Conservation (phyloP, 1,140 invertebrate genomes). For the Bombus confusus region DNA sequence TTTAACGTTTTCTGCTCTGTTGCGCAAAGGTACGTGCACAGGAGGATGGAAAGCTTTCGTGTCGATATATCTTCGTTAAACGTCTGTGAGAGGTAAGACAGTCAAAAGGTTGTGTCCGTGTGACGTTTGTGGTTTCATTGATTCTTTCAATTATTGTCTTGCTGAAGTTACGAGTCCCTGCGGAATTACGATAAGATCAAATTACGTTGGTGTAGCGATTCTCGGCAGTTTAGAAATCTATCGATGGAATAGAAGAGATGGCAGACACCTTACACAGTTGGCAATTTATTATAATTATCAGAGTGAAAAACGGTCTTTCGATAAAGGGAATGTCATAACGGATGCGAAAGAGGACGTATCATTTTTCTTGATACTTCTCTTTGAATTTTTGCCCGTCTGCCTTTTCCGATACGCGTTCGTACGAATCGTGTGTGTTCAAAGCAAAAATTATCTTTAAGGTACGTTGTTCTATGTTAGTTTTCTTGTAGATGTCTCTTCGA, state of each 20-base stretch:
- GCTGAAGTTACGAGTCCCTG: not conserved
- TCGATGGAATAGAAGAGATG: not conserved
- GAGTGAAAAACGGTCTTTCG: not conserved
- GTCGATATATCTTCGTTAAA: constrained; percentile 9
- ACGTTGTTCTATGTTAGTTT: no score
- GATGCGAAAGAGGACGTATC: not conserved
- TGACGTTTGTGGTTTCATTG: not conserved
- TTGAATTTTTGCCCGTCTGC: not conserved
- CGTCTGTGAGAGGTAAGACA: not conserved
- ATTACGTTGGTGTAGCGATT: not conserved
- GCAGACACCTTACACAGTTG: no score
- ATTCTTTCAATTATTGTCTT: not conserved
- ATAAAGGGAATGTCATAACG: not conserved
- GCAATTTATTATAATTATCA: not conserved
- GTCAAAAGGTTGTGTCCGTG: not conserved
- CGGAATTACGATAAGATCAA: not conserved
- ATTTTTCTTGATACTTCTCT: not conserved
- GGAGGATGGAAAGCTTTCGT: not conserved
- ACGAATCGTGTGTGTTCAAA: not conserved
- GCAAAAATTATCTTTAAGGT: not conserved
- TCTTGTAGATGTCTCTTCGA: not conserved
- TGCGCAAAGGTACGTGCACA: no score
- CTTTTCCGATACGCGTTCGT: not conserved
- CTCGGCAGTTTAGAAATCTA: not conserved
- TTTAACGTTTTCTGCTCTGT: not conserved